These are phyloP conservation scores for Myiopsitta monachus DNA, from an alignment of 2,113 vertebrate species.

Conservation along the genomic window DNA sequence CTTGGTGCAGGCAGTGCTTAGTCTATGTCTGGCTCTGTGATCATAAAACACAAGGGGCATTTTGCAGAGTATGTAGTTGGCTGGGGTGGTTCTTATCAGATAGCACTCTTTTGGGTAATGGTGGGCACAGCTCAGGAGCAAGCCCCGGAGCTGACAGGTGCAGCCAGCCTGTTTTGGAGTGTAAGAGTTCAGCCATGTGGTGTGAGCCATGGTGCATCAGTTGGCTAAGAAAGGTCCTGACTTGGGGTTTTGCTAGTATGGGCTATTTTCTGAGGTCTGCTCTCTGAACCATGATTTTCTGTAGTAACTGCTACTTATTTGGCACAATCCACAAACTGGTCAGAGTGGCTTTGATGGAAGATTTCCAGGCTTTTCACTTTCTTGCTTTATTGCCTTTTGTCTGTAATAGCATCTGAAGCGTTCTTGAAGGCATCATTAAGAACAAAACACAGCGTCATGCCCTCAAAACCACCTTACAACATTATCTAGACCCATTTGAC, in stretches of 20 bases:
- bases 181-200: neutral
- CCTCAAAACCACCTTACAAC: neutral
- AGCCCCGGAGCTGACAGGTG: neutral
- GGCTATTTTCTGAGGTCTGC: neutral
- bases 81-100: neutral
- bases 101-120: neutral
- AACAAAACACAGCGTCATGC: neutral
- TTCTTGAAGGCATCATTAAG: neutral
- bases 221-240: neutral
- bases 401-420: neutral
- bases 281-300: neutral
- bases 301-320: neutral
- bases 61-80: neutral
- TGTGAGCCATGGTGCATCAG: neutral
- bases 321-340: neutral
- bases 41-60: neutral
- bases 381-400: slow-evolving; percentile 9
- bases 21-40: neutral
- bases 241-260: neutral
- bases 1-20: neutral
- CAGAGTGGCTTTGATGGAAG: neutral
- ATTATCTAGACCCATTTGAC: neutral
- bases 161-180: neutral
- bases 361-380: neutral
- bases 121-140: neutral